Evolutionary conservation across 2,888 invertebrate genomes (phyloP).

Genomic region (Apamea sordens): DNA sequence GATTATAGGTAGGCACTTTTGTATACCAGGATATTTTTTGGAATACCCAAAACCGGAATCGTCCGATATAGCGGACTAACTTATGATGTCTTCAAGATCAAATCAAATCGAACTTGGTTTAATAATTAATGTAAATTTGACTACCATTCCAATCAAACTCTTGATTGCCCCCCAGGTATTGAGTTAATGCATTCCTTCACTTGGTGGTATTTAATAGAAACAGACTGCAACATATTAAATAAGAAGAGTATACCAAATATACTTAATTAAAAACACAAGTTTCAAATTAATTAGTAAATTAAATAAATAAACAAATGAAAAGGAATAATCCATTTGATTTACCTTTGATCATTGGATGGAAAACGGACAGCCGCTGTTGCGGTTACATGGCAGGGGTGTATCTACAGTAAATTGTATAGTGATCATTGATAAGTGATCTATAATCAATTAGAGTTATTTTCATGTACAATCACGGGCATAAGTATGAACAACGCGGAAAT

Average conservation of each 20-base stretch:
- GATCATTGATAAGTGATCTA: neutral
- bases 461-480: neutral
- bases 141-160: too few relatives aligned
- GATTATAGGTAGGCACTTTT: slow-evolving; percentile 15
- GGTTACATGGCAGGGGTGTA: neutral
- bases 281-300: slow-evolving; percentile 5
- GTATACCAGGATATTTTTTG: neutral
- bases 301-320: slow-evolving; percentile 16
- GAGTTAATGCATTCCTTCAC: too few relatives aligned
- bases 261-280: neutral
- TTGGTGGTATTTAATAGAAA: neutral
- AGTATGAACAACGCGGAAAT: neutral
- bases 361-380: slow-evolving; percentile 6
- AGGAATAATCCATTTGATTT: slow-evolving; percentile 24
- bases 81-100: neutral
- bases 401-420: neutral
- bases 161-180: too few relatives aligned
- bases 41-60: neutral
- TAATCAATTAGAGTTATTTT: neutral
- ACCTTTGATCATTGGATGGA: slow-evolving; percentile 35
- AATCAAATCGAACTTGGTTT: slow-evolving; percentile 13
- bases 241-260: neutral
- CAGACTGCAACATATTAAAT: neutral
- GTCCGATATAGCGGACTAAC: neutral
- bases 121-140: neutral